Base-by-base conservation (phyloP, 2,888 invertebrate genomes). In the Acanthococcus lagerstroemiae region DNA sequence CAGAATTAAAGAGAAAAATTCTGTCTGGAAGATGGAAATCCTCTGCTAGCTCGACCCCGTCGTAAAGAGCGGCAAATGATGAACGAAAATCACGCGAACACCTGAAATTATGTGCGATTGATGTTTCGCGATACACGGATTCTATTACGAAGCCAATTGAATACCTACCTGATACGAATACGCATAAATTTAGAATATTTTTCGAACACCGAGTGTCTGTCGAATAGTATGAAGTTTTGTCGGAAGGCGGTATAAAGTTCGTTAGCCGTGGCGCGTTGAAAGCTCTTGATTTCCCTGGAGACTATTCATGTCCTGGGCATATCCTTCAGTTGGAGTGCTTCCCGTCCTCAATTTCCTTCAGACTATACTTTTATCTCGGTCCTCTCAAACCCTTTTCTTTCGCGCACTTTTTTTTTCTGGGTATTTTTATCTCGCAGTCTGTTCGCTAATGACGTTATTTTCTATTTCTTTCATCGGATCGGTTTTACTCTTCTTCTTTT, bases 271-370 rank as follows among this genome's bases (percentile, higher is more conserved):
- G 56, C 48, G 55, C 46, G 67, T 56, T 66, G 68, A 67, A 67
- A 63, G 57, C 37, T 63, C 63, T 45, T 67, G 66, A 68, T 68
- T 68, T 68, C 68, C 68, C 68, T 27, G 19, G 66, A 66, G 68
- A 68, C 66, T 63, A 68, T 68, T 68, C 68, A 68, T 68, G 58
- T 58, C 58, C 58, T 58, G 58, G 58, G 58, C 58, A 58, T 58
- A 58, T 58, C 58, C 58, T 58, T 58, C 45, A 58, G 58, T 25
- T 58, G 58, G 46, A 58, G 58, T 46, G 46, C 58, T 58, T 58
- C 26, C 58, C 58, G 44, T 58, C 58, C 45, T 58, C 12, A 19
- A 58, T 58, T 25, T 58, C 58, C 45, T 58, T 19, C 58, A 45
- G 58, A 22, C 58, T 15, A 9, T 44, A 58, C 46, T 58, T 58